Conservation (phyloP, 2,888 invertebrate genomes). For the Cryptosula pallasiana region DNA sequence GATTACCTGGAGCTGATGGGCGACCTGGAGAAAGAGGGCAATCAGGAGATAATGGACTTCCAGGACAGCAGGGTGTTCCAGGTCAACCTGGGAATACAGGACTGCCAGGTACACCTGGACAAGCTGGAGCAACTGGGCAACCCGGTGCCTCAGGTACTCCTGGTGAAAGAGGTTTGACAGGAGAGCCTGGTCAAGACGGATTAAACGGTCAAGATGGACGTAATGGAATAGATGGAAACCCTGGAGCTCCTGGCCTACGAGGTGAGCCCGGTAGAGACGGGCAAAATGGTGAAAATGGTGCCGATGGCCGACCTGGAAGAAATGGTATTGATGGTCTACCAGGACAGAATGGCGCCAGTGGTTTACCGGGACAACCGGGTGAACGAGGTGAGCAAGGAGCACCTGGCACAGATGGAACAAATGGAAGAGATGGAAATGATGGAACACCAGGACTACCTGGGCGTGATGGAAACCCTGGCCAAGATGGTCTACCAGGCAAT, state of each 20-base stretch:
- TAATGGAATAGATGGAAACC: constrained; percentile 16
- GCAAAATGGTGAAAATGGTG: constrained; percentile 23
- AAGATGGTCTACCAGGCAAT: not conserved
- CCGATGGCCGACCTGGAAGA: constrained; percentile 24
- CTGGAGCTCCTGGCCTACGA: constrained; percentile 11
- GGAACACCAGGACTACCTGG: not conserved
- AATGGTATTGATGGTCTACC: constrained; percentile 23
- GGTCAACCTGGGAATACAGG: constrained; percentile 19
- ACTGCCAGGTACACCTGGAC: constrained; percentile 25
- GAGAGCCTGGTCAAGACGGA: constrained; percentile 24
- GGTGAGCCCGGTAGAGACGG: constrained; percentile 21
- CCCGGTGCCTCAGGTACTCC: constrained; percentile 19
- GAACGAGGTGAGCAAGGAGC: not conserved
- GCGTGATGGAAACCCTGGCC: constrained; percentile 8
- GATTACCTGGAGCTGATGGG: constrained; percentile 24
- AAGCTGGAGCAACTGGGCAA: constrained; percentile 23
- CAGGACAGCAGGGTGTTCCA: constrained; percentile 4
- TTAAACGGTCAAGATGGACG: constrained; percentile 13
- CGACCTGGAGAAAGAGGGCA: constrained; percentile 25
- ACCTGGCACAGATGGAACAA: not conserved
- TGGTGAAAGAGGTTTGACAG: constrained; percentile 24
- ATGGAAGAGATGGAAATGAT: constrained; percentile 19
- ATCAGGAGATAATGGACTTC: constrained; percentile 23
- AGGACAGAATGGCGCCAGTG: not conserved
- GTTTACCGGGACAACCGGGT: constrained; percentile 21